phyloP scores from a whole-genome alignment of 92 coral and sea anemone species.

The Epizoanthus stellaris region DNA sequence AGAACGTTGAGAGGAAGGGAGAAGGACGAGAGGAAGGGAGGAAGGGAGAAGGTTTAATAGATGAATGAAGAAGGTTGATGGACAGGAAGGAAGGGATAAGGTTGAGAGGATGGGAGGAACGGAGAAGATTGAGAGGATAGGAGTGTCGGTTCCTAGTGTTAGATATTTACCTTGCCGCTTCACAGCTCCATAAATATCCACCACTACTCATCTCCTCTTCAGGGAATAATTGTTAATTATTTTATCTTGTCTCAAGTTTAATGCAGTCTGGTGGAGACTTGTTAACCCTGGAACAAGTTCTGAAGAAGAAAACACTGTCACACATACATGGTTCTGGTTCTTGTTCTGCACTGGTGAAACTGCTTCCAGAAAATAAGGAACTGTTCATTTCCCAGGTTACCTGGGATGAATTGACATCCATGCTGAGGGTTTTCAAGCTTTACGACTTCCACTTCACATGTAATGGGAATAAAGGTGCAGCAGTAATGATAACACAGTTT shows the following conservation, averaged over 20 bases:
- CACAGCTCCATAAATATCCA: too few species aligned
- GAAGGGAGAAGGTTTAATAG: not conserved
- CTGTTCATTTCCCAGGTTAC: slow-evolving; percentile 94
- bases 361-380: slow-evolving; percentile 90
- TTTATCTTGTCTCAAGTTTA: slow-evolving; percentile 51
- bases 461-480: slow-evolving; percentile 67
- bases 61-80: not conserved
- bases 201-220: too few species aligned
- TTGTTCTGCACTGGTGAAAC: slow-evolving; percentile 92
- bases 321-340: slow-evolving; percentile 84
- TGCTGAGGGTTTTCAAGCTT: slow-evolving; percentile 85
- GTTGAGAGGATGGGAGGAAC: too few species aligned
- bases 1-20: not conserved
- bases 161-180: too few species aligned
- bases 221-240: not conserved
- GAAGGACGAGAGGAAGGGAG: too few species aligned
- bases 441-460: slow-evolving; percentile 73
- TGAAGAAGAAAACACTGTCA: slow-evolving; percentile 68
- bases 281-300: slow-evolving; percentile 62
- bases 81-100: too few species aligned
- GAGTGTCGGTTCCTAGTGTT: too few species aligned
- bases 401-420: slow-evolving; percentile 68
- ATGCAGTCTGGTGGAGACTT: slow-evolving; percentile 76
- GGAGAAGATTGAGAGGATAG: too few species aligned
- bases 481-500: too few species aligned